A percentile compares a stretch with the other conserved stretches of the same genome.
Evolutionary conservation across 2,888 invertebrate species (phyloP).

Genomic region (Morpho deidamia): DNA sequence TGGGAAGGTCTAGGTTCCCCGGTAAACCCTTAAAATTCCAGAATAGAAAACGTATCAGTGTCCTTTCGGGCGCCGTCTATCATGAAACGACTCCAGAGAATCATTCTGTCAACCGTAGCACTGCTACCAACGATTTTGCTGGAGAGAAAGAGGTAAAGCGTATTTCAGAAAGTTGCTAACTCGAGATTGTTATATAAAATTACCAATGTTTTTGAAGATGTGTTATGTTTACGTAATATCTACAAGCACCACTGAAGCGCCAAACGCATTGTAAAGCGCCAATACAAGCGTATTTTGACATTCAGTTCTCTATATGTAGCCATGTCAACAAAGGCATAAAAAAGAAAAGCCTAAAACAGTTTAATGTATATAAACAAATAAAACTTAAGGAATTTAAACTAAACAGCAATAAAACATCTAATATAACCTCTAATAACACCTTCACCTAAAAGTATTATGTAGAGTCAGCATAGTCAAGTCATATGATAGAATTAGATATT

Average conservation of each 20-base stretch:
- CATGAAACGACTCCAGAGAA: slow-evolving; percentile 68
- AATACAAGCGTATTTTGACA: slow-evolving; percentile 52
- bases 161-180: slow-evolving; percentile 36
- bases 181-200: slow-evolving; percentile 34
- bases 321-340: slow-evolving; percentile 53
- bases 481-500: not conserved
- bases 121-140: slow-evolving; percentile 65
- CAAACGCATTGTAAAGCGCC: slow-evolving; percentile 36
- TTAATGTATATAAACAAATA: not conserved
- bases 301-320: slow-evolving; percentile 39
- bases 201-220: slow-evolving; percentile 40
- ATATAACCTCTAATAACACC: slow-evolving; percentile 25
- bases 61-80: slow-evolving; percentile 81
- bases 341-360: slow-evolving; percentile 7
- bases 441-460: slow-evolving; percentile 6
- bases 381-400: not conserved
- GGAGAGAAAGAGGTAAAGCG: slow-evolving; percentile 72
- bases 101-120: slow-evolving; percentile 65
- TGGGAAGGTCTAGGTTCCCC: slow-evolving; percentile 91
- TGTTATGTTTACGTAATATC: slow-evolving; percentile 73
- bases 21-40: slow-evolving; percentile 93
- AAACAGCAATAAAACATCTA: not conserved
- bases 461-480: slow-evolving; percentile 3
- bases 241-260: slow-evolving; percentile 44
- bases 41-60: slow-evolving; percentile 90